Percentiles rank a stretch among this genome's conserved stretches.
Conservation (phyloP, 2,797 vertebrate species). For the Argyrosomus regius region DNA sequence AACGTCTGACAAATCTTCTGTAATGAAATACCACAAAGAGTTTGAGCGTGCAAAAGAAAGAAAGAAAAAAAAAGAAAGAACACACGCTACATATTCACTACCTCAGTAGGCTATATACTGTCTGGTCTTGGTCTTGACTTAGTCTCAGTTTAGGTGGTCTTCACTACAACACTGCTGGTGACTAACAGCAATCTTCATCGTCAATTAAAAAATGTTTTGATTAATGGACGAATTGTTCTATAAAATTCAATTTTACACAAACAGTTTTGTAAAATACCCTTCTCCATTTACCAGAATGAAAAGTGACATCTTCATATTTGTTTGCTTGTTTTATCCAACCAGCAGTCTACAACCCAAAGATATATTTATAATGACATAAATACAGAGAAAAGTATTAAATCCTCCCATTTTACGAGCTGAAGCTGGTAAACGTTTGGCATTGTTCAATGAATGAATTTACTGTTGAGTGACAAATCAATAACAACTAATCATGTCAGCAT, state of each 20-base stretch:
- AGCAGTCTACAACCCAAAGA: background rate
- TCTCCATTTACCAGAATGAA: background rate
- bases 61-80: no score
- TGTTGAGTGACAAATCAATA: background rate
- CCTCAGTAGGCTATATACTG: no score
- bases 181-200: no score
- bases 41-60: no score
- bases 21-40: no score
- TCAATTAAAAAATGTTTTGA: background rate
- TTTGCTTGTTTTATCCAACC: no score
- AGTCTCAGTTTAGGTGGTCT: no score
- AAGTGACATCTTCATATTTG: background rate
- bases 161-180: no score
- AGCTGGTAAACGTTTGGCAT: background rate
- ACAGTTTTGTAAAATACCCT: background rate
- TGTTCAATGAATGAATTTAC: background rate
- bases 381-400: background rate
- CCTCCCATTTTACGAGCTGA: no score
- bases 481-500: background rate
- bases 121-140: no score
- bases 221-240: background rate
- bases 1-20: no score
- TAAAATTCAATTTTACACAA: background rate
- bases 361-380: background rate
- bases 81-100: no score